A percentile compares a stretch with the other conserved stretches of the same genome.
Evolutionary conservation across 2,113 vertebrate genomes (phyloP).

Genomic region (Elachura formosa): DNA sequence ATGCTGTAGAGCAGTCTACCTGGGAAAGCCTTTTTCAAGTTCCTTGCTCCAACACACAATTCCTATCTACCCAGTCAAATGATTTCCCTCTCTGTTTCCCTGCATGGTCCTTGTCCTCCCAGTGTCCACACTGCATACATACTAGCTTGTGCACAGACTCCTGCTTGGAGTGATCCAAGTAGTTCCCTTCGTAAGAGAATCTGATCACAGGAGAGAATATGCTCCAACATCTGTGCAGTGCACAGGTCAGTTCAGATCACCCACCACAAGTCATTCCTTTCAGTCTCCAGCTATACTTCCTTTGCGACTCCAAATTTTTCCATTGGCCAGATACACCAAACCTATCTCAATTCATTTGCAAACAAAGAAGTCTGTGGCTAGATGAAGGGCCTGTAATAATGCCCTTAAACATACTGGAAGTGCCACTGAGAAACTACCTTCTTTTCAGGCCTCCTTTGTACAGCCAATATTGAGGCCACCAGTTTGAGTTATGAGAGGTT

Average conservation of each 20-base stretch:
- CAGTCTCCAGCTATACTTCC: background rate
- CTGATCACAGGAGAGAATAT: background rate
- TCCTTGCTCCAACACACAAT: background rate
- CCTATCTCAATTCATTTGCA: background rate
- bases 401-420: background rate
- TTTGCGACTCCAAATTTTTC: background rate
- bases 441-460: background rate
- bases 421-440: background rate
- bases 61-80: fast-evolving
- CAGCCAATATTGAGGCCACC: background rate
- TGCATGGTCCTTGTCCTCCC: background rate
- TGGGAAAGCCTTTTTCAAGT: background rate
- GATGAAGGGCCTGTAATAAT: background rate
- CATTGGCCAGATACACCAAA: background rate
- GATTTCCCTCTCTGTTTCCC: background rate
- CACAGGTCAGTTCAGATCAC: background rate
- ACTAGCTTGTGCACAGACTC: background rate
- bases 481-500: background rate
- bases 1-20: background rate
- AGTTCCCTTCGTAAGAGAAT: background rate
- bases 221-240: background rate
- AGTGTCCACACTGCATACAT: background rate
- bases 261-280: background rate
- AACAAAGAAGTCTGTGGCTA: background rate
- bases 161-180: background rate